Evolutionary conservation across 2,888 invertebrate species (phyloP).

Genomic region (Caenorhabditis zanzibari): DNA sequence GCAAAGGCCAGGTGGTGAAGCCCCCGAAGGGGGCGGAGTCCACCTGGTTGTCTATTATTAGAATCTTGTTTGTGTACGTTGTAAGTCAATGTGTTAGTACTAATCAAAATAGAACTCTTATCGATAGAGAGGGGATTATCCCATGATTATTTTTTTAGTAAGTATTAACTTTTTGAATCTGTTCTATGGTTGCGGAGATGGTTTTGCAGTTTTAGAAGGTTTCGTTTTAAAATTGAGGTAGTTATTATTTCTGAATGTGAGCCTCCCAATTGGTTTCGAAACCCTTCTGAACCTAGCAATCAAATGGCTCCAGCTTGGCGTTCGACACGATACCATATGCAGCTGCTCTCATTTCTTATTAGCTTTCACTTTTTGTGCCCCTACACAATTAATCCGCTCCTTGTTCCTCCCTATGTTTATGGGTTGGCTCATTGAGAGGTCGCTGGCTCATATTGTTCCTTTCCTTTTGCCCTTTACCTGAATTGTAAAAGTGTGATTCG

Average conservation of each 20-base stretch:
- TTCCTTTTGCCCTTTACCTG: neutral
- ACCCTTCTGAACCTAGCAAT: neutral
- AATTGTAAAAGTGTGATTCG: conserved; percentile 13
- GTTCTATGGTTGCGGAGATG: too few species aligned
- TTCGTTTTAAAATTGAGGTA: too few species aligned
- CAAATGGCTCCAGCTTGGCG: neutral
- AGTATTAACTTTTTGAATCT: neutral
- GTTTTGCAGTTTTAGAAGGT: too few species aligned
- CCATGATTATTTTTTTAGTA: conserved; percentile 1
- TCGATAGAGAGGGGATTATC: conserved; percentile 2
- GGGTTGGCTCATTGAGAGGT: conserved; percentile 9
- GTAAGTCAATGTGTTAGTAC: neutral
- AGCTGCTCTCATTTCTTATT: conserved; percentile 6
- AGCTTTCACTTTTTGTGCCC: neutral
- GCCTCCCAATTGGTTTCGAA: too few species aligned
- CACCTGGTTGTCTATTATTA: conserved; percentile 46
- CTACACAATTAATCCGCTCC: neutral
- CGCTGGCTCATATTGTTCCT: neutral
- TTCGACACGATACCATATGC: neutral
- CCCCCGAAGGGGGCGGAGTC: too few species aligned
- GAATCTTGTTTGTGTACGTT: conserved; percentile 4
- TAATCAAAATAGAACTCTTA: conserved; percentile 5
- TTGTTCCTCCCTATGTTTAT: conserved; percentile 1
- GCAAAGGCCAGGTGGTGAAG: too few species aligned
- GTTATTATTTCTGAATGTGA: too few species aligned